These are phyloP conservation scores for Chelon auratus DNA, from an alignment of 2,797 vertebrate genomes.

Conservation along the genomic window DNA sequence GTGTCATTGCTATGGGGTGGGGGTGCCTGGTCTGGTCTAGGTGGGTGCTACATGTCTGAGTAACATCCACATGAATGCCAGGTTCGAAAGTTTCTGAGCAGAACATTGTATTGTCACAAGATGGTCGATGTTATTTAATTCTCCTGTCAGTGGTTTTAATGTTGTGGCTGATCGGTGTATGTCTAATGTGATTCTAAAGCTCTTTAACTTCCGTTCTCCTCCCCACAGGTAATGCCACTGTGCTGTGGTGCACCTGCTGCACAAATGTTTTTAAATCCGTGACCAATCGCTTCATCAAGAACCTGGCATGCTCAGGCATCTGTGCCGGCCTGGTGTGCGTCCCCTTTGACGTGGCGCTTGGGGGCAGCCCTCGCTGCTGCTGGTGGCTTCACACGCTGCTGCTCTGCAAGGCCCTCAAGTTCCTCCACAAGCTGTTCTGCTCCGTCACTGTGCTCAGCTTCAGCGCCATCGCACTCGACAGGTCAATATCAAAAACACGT, in stretches of 20 bases:
- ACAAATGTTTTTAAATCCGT: slow-evolving; percentile 95
- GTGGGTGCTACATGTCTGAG: too few relatives aligned
- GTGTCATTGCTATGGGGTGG: too few relatives aligned
- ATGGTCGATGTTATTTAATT: too few relatives aligned
- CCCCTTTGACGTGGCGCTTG: slow-evolving; percentile 94
- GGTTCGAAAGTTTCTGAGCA: too few relatives aligned
- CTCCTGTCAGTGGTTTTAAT: too few relatives aligned
- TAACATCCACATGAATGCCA: too few relatives aligned
- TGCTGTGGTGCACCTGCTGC: slow-evolving; percentile 96
- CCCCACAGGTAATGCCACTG: slow-evolving; percentile 89
- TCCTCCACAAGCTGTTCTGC: slow-evolving; percentile 97
- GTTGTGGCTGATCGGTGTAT: background rate
- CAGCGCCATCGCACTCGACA: slow-evolving; percentile 95
- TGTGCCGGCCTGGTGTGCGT: slow-evolving; percentile 94
- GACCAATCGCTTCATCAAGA: slow-evolving; percentile 95
- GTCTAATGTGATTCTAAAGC: background rate
- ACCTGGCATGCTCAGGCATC: slow-evolving; percentile 95
- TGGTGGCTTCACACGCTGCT: slow-evolving; percentile 93
- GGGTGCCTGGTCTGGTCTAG: too few relatives aligned
- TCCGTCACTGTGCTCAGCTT: slow-evolving; percentile 97
- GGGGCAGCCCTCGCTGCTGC: slow-evolving; percentile 93
- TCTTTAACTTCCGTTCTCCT: background rate
- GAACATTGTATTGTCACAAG: too few relatives aligned
- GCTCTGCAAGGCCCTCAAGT: slow-evolving; percentile 95
- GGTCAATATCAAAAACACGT: slow-evolving; percentile 80